Base-by-base conservation (phyloP, 2,113 vertebrate species). In the Cebus imitator region DNA sequence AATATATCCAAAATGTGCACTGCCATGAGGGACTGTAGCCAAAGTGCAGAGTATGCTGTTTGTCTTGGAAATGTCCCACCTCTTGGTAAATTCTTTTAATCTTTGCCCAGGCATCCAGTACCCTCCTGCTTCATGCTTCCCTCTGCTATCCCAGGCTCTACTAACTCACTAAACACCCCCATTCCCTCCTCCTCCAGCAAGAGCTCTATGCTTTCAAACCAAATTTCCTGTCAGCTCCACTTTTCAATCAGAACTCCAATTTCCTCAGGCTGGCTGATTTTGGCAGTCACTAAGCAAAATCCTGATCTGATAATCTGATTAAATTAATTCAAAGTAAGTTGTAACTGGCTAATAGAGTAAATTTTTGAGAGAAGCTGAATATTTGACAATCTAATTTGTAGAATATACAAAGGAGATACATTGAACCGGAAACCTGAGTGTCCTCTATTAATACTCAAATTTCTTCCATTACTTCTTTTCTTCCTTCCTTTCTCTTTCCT, bases 251-350 rank as follows among this genome's bases (percentile, higher is more conserved):
- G 97, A 96, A 79, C 73, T 78, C 82, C 12, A 50, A 12, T 95
- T 89, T 95, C 66, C 45, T 92, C 43, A 72, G 48, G 25, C 35
- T 86, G 66, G 52, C 37, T 89, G 78, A 78, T 89, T 90, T 91
- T 82, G 95, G 73, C 86, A 95, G 79, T 13, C 13, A 52, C n/a
- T 79, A 82, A 78, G 52, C 73, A 94, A 78, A 96, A 86, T 52
- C 23, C 45, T 43, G 91, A 81, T 96, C 80, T 84, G 80, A 83
- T 90, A 40, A 95, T 83, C n/a, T 93, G 92, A 93, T 75, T 91
- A 89, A 89, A 89, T 75, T 93, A 93, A 93, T 93, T 89, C 52
- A 70, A 87, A 83, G 32, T 93, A 89, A 82, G 0, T 76, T 93
- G 79, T 88, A 30, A 88, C 95, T 75, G 80, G 75, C 35, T 37